Base-by-base conservation (phyloP, 2,888 invertebrate species). In the Dynastes grantii region DNA sequence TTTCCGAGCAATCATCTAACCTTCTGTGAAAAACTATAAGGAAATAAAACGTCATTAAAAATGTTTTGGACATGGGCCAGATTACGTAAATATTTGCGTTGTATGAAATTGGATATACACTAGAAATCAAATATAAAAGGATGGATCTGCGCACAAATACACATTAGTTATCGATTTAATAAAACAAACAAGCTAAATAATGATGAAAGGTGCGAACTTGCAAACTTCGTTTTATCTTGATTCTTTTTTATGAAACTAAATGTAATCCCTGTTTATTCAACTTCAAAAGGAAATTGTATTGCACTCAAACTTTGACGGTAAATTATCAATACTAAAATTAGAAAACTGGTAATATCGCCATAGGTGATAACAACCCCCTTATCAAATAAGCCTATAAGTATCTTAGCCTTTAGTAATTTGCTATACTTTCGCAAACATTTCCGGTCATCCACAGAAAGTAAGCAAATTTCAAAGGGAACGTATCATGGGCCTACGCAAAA, bases 21-120 rank as follows among this genome's bases (percentile, higher is more conserved):
- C 16, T 45, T 37, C 27, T 9, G 2, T 51, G 27, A 13, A 29
- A 68, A 68, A 49, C 51, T 49, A 68, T 68, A 68, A 68, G 68
- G 68, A 68, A 68, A 68, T 68, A 49, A 51, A 68, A 68, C 68
- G 51, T 68, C 49, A 68, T 51, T 13, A 68, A 51, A 51, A 49
- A 68, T 68, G 51, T 68, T 45, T 68, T 68, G 68, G 68, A 68
- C 27, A 6, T n/a, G 51, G 68, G n/a, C 53, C 53, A 53, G 68
- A 13, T 27, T 51, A 29, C 68, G 29, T 68, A 68, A 68, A 51
- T 68, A 53, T 68, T 51, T 51, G 27, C 51, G 51, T 49, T 11
- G 65, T 11, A 2, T 53, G 4, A 8, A 45, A 45, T n/a, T 29
- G 11, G 63, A 63, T 13, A 29, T 32, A 32, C 32, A 13, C 63